Conservation (phyloP, 53 echinoderm and acorn worm genomes). For the Crossaster papposus region DNA sequence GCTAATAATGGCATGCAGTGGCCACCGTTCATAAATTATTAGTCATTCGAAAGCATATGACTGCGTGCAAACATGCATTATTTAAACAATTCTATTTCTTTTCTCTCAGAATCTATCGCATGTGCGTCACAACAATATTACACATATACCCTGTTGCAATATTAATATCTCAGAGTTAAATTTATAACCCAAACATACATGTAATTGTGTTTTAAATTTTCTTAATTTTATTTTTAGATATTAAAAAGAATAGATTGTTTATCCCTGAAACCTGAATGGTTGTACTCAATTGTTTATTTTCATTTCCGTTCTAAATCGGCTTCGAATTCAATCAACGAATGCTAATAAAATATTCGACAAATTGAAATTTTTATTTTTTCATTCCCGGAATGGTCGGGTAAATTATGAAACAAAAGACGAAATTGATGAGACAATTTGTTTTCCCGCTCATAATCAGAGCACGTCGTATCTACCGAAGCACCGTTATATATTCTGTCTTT, state of each 20-base stretch:
- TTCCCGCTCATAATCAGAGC: no score
- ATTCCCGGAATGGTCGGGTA: not conserved
- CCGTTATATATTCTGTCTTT: no score
- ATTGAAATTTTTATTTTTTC: not conserved
- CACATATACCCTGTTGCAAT: not conserved
- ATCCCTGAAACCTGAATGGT: not conserved
- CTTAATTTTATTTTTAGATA: no score
- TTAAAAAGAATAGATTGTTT: no score
- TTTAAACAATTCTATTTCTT: not conserved
- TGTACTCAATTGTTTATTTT: not conserved
- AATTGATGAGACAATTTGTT: not conserved
- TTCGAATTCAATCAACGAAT: conserved; percentile 1
- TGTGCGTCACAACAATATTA: not conserved
- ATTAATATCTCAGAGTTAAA: not conserved
- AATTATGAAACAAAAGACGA: not conserved
- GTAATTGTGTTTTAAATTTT: no score
- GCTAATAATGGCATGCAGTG: not conserved
- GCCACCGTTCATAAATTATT: not conserved
- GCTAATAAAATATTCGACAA: not conserved
- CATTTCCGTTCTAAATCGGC: not conserved
- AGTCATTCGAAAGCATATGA: not conserved
- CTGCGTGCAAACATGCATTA: not conserved
- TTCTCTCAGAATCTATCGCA: not conserved
- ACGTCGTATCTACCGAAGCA: no score
- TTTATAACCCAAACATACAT: not conserved